Evolutionary conservation across 2,888 invertebrate genomes (phyloP).

Genomic region (Nowickia ferox): DNA sequence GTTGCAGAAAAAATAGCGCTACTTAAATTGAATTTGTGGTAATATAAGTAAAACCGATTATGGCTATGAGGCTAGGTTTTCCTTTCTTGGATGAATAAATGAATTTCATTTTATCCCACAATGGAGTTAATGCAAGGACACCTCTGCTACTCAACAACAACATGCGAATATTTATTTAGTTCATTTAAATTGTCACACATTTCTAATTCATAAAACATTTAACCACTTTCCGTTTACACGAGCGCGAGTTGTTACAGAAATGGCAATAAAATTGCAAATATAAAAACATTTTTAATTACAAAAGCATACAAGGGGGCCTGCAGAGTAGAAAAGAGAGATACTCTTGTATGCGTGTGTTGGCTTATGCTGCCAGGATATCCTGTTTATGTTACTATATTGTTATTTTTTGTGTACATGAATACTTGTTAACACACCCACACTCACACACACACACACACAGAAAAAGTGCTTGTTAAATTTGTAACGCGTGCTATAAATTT

Average conservation of each 20-base stretch:
- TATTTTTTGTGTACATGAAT: constrained; percentile 10
- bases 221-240: constrained; percentile 17
- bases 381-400: constrained; percentile 46
- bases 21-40: too few relatives aligned
- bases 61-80: too few relatives aligned
- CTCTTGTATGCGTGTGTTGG: background rate
- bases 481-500: constrained; percentile 67
- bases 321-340: constrained; percentile 15
- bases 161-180: constrained; percentile 28
- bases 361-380: constrained; percentile 66
- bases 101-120: too few relatives aligned
- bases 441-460: background rate
- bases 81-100: too few relatives aligned
- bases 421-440: background rate
- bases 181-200: constrained; percentile 58
- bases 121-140: background rate
- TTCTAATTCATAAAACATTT: constrained; percentile 57
- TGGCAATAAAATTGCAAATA: constrained; percentile 3
- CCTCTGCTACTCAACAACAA: constrained; percentile 8
- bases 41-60: too few relatives aligned
- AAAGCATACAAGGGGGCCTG: constrained; percentile 37
- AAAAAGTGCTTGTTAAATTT: constrained; percentile 23
- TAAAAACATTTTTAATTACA: constrained; percentile 54
- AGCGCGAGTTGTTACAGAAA: background rate
- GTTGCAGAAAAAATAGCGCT: too few relatives aligned